Evolutionary conservation across 1,140 invertebrate genomes (phyloP).

Genomic region (Tribolium castaneum): DNA sequence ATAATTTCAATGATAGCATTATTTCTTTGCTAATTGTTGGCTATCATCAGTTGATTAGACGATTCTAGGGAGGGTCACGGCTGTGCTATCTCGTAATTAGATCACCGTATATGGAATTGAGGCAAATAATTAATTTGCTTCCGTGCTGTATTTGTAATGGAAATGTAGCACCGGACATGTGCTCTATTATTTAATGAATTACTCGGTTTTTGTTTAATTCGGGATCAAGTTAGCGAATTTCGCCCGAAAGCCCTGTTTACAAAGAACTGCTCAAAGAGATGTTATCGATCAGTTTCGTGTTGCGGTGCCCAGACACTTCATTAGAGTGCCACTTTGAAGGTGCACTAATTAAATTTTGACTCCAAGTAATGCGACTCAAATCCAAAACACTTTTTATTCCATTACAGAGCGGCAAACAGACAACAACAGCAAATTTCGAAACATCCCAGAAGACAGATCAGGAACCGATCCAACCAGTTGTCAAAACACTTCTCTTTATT

Average conservation of each 20-base stretch:
- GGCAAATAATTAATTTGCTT: not conserved
- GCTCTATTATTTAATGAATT: not conserved
- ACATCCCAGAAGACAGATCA: not conserved
- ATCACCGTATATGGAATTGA: not conserved
- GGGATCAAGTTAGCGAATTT: not conserved
- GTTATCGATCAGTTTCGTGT: not conserved
- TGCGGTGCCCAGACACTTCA: not conserved
- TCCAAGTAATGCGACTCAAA: not conserved
- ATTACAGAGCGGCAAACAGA: not conserved
- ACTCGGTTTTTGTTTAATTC: not conserved
- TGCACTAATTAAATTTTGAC: not conserved
- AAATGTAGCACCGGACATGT: not conserved
- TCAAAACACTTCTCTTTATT: not conserved
- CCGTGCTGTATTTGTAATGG: not conserved
- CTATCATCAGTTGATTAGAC: not conserved
- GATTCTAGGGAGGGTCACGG: not conserved
- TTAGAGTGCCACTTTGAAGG: not conserved
- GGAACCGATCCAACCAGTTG: not conserved
- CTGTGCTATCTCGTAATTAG: not conserved
- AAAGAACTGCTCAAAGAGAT: not conserved
- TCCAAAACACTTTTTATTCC: not conserved
- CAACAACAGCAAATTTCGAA: not conserved
- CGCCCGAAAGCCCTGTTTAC: not conserved
- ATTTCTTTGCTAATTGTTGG: not conserved
- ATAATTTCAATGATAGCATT: not conserved